Evolutionary conservation across 1,140 invertebrate species (phyloP).

Genomic region (Heliconius hewitsoni): DNA sequence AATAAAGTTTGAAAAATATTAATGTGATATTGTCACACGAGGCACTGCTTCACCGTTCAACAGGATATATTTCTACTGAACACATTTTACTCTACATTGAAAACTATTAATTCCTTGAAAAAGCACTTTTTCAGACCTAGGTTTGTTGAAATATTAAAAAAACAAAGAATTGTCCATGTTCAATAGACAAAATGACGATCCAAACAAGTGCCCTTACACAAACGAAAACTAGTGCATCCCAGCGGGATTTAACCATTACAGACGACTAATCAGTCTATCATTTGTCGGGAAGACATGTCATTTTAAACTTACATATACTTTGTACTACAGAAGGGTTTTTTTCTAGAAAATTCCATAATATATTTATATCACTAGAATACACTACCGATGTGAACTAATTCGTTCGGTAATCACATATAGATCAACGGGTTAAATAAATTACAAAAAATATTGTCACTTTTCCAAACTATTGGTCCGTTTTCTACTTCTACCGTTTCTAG

Average conservation of each 20-base stretch:
- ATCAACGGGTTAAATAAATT: constrained; percentile 67
- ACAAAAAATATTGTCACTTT: constrained; percentile 77
- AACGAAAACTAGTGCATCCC: constrained; percentile 76
- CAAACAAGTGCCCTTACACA: constrained; percentile 72
- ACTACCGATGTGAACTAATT: constrained; percentile 55
- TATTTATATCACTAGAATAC: constrained; percentile 55
- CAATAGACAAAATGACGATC: constrained; percentile 38
- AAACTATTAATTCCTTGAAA: constrained; percentile 43
- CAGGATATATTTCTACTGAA: constrained; percentile 35
- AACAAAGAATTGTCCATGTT: neutral
- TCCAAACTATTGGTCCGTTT: constrained; percentile 71
- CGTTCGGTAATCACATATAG: constrained; percentile 47
- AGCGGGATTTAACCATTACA: constrained; percentile 65
- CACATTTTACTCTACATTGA: constrained; percentile 43
- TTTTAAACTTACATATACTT: constrained; percentile 66
- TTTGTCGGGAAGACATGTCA: constrained; percentile 68
- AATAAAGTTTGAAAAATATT: constrained; percentile 13
- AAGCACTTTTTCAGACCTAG: constrained; percentile 68
- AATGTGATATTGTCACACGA: constrained; percentile 43
- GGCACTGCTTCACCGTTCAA: constrained; percentile 42
- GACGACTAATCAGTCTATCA: constrained; percentile 67
- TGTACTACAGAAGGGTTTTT: constrained; percentile 69
- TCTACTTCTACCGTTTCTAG: constrained; percentile 63
- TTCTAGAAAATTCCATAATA: constrained; percentile 40
- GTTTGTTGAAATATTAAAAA: constrained; percentile 26